These are phyloP conservation scores for Erebia aethiops DNA, from an alignment of 2,888 invertebrate species.

Conservation along the genomic window DNA sequence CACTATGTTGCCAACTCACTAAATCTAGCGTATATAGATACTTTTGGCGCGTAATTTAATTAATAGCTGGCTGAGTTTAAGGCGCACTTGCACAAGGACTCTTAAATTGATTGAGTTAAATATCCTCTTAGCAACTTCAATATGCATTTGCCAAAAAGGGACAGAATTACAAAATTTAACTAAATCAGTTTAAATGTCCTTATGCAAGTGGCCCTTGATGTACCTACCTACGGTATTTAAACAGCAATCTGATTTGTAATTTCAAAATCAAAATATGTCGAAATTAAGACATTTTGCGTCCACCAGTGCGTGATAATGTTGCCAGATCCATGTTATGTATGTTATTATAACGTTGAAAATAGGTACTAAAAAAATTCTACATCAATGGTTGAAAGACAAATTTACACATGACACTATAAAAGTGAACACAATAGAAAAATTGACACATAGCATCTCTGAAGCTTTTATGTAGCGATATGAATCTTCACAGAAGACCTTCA, in stretches of 20 bases:
- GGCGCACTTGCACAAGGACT: too few species aligned
- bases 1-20: slow-evolving; percentile 2
- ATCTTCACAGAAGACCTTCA: neutral
- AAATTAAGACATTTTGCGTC: slow-evolving; percentile 10
- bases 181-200: too few species aligned
- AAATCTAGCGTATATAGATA: slow-evolving; percentile 1
- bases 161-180: too few species aligned
- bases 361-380: too few species aligned
- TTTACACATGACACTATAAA: neutral
- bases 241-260: neutral
- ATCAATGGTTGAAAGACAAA: too few species aligned
- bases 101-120: too few species aligned
- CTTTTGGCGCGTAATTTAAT: slow-evolving; percentile 8
- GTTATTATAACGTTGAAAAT: slow-evolving; percentile 6
- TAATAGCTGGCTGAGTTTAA: neutral
- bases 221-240: too few species aligned
- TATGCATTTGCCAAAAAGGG: too few species aligned
- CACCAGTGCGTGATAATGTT: neutral
- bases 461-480: neutral
- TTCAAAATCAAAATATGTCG: too few species aligned
- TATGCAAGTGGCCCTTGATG: too few species aligned
- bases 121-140: too few species aligned
- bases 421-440: neutral
- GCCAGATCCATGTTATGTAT: slow-evolving; percentile 3
- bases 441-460: slow-evolving; percentile 1